Conservation (phyloP, 2,888 invertebrate genomes). For the Heliconius aoede region DNA sequence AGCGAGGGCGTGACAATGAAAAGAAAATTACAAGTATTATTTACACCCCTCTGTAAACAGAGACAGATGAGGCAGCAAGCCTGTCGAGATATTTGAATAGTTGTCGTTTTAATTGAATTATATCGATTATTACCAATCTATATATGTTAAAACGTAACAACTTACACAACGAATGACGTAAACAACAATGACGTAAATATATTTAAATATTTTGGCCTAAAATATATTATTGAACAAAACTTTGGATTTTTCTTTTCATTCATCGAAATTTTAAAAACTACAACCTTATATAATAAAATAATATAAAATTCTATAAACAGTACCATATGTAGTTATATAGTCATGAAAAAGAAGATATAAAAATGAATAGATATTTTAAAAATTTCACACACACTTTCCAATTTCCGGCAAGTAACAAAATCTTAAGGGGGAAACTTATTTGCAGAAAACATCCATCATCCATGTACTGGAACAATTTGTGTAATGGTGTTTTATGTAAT, state of each 20-base stretch:
- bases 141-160: no score
- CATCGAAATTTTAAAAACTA: no score
- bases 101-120: constrained; percentile 21
- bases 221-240: no score
- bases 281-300: no score
- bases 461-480: neutral
- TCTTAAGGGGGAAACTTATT: neutral
- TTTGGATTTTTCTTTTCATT: no score
- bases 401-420: neutral
- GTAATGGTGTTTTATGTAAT: no score
- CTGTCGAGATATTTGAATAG: constrained; percentile 12
- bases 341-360: no score
- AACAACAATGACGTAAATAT: constrained; percentile 12
- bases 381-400: no score
- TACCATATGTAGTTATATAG: no score
- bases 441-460: neutral
- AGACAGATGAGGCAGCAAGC: constrained; percentile 28
- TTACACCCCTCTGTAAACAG: constrained; percentile 30
- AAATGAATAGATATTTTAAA: no score
- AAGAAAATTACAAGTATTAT: constrained; percentile 43
- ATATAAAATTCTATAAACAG: no score
- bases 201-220: neutral
- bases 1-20: constrained; percentile 11
- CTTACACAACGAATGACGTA: no score
- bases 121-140: neutral